Percentiles rank a stretch among this genome's conserved stretches.
phyloP scores from a whole-genome alignment of 1,140 invertebrate genomes.

The Lepidotrigona ventralis region DNA sequence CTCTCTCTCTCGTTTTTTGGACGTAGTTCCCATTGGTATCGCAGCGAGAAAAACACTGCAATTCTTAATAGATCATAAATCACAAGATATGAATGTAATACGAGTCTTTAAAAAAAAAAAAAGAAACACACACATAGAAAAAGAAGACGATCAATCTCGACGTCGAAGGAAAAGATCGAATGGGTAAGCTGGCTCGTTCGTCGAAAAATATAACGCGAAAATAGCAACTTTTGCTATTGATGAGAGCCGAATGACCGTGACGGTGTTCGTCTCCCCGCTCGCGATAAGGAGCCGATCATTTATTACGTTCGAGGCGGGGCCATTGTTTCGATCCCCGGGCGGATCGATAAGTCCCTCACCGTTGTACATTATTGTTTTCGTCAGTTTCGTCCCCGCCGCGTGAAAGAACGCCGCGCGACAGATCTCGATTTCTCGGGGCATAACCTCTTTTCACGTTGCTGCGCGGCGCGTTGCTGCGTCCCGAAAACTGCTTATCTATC shows the following conservation, averaged over 20 bases:
- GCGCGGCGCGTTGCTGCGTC: conserved; percentile 8
- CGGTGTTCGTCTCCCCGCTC: conserved; percentile 31
- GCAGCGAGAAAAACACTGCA: too few relatives aligned
- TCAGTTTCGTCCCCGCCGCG: conserved; percentile 42
- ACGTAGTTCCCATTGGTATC: too few relatives aligned
- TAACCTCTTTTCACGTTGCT: conserved; percentile 32
- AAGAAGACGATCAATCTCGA: too few relatives aligned
- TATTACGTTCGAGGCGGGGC: conserved; percentile 68
- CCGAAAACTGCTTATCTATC: conserved; percentile 44
- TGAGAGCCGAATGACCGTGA: conserved; percentile 64
- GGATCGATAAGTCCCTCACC: conserved; percentile 68
- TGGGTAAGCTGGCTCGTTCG: too few relatives aligned
- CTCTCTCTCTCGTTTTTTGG: not conserved
- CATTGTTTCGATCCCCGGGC: conserved; percentile 67
- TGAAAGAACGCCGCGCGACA: conserved; percentile 51
- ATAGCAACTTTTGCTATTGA: conserved; percentile 49
- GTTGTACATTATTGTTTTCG: conserved; percentile 65
- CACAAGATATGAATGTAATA: too few relatives aligned
- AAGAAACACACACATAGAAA: too few relatives aligned
- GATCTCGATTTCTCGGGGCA: conserved; percentile 48
- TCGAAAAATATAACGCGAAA: conserved; percentile 38
- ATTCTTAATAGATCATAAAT: too few relatives aligned
- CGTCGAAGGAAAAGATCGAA: too few relatives aligned
- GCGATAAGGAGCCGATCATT: conserved; percentile 72
- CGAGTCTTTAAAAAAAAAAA: too few relatives aligned